Base-by-base conservation (phyloP, 2,113 vertebrate species). In the Eonycteris spelaea region DNA sequence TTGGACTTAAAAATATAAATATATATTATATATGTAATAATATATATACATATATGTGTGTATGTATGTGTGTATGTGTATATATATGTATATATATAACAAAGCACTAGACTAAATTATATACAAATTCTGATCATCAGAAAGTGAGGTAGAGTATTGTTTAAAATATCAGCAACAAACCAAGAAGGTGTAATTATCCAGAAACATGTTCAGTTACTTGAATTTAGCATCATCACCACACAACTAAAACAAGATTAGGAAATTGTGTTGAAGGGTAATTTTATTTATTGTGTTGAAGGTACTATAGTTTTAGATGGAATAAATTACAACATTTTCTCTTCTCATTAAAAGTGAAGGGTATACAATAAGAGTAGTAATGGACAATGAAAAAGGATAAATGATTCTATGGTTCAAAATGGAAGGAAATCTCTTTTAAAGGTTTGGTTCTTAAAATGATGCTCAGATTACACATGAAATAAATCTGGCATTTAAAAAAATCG, bases 381-480 rank as follows among this genome's bases (percentile, higher is more conserved):
- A 70, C 24, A 38, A 45, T 67, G 79, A 68, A 53, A 73, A 59
- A 22, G 16, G 68, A 53, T 55, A 68, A 57, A 78, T 16, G 63
- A 78, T 10, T 87, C 40, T 11, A 35, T 15, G 13, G 63, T 53
- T 78, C n/a, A 86, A 85, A 89, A 97, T 82, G 35, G 45, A 70
- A 82, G 40, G 26, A 75, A 68, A 75, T n/a, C 6, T 6, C 10
- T 48, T 57, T 43, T 38, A n/a, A 83, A 90, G 14, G 6, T 35
- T 6, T 95, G 63, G 35, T 78, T 84, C 55, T 87, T 45, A 68
- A 90, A 90, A 67, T 26, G n/a, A 87, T 87, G 35, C 68, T 33
- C n/a, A 91, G 90, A 68, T 94, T 78, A 92, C 30, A 40, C 30
- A 88, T 18, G 33, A 59, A 90, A 83, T 19, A 85, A 93, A 93